Conservation (phyloP, 2,797 vertebrate species). For the Ara ararauna region DNA sequence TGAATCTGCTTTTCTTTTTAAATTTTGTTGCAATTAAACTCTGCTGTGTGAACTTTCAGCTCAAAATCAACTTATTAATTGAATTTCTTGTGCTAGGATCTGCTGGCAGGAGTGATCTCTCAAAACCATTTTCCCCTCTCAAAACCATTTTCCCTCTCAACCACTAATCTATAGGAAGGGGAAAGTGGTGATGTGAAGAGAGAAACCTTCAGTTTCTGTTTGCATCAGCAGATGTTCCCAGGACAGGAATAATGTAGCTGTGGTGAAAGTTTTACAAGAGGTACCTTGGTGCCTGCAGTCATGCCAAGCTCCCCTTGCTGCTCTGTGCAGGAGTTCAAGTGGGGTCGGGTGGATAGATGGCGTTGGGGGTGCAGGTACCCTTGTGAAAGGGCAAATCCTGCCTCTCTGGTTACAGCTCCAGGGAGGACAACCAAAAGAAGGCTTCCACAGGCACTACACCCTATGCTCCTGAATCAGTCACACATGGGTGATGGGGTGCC, state of each 20-base stretch:
- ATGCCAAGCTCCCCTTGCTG: fast-evolving
- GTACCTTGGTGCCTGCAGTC: fast-evolving
- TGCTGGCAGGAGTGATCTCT: not conserved
- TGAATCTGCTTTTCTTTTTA: not conserved
- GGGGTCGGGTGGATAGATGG: not conserved
- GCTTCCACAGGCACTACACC: not conserved
- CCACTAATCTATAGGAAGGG: not conserved
- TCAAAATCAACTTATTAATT: not conserved
- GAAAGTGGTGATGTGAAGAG: not conserved
- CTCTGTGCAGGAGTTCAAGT: not conserved
- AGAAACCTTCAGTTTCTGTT: not conserved
- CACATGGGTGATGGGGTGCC: fast-evolving
- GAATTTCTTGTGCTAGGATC: not conserved
- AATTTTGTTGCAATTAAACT: not conserved
- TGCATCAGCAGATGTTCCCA: not conserved
- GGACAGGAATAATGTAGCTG: not conserved
- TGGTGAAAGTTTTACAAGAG: not conserved
- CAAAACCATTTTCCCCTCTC: not conserved
- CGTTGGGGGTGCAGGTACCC: not conserved
- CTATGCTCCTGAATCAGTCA: fast-evolving
- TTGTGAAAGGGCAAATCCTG: not conserved
- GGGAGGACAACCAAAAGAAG: not conserved
- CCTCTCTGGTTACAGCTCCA: not conserved
- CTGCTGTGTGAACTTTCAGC: not conserved
- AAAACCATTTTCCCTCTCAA: not conserved